Evolutionary conservation across 1,140 invertebrate genomes (phyloP).

Genomic region (Zaprionus ornatus): DNA sequence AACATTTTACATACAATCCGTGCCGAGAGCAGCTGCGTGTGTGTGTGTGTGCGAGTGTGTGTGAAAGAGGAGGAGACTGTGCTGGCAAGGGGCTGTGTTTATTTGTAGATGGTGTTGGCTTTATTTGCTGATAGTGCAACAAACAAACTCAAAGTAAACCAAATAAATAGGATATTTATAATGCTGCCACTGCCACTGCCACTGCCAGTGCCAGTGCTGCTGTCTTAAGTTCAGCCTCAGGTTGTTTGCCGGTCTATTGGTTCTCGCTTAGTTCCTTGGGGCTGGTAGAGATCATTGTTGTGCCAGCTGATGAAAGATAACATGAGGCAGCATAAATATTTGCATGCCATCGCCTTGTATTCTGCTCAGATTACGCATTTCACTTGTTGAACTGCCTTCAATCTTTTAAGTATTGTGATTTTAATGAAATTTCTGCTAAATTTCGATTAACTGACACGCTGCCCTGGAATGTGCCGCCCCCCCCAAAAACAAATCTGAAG

Average conservation of each 20-base stretch:
- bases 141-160: slow-evolving; percentile 39
- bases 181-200: slow-evolving; percentile 6
- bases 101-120: slow-evolving; percentile 38
- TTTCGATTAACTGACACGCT: slow-evolving; percentile 7
- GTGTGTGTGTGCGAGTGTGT: neutral
- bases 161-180: slow-evolving; percentile 28
- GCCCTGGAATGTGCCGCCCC: neutral
- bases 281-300: slow-evolving; percentile 2
- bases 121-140: slow-evolving; percentile 55
- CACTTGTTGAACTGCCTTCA: neutral
- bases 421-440: neutral
- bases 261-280: slow-evolving; percentile 16
- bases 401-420: slow-evolving; percentile 3
- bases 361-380: neutral
- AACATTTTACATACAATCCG: slow-evolving; percentile 35
- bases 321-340: slow-evolving; percentile 33
- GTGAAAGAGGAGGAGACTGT: neutral
- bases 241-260: slow-evolving; percentile 40
- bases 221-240: slow-evolving; percentile 27
- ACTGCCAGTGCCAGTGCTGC: slow-evolving; percentile 8
- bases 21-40: slow-evolving; percentile 1
- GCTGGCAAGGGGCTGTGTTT: slow-evolving; percentile 3
- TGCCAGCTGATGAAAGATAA: slow-evolving; percentile 35
- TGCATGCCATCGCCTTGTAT: slow-evolving; percentile 14
- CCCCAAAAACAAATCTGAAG: neutral